Percentiles rank a stretch among this genome's conserved stretches.
Evolutionary conservation across 1,140 invertebrate genomes (phyloP).

Genomic region (Belonocnema kinseyi): DNA sequence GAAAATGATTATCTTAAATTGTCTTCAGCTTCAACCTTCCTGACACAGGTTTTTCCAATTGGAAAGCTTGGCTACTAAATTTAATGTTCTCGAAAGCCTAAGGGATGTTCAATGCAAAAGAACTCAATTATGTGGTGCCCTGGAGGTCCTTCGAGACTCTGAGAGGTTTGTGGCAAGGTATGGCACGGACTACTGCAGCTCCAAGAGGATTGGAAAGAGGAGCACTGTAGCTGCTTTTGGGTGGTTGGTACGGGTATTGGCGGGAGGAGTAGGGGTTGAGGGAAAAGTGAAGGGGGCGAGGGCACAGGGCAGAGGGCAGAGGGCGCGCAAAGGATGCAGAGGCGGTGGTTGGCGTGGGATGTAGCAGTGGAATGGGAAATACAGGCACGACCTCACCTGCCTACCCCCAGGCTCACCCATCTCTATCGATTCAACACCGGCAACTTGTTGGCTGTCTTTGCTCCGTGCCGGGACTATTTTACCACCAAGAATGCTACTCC

Average conservation of each 20-base stretch:
- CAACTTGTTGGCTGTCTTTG: constrained; percentile 71
- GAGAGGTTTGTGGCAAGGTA: constrained; percentile 34
- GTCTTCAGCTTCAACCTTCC: too few species aligned
- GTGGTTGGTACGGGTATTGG: constrained; percentile 33
- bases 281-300: constrained; percentile 44
- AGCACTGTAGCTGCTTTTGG: constrained; percentile 16
- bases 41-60: too few species aligned
- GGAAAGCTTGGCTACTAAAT: background rate
- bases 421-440: constrained; percentile 72
- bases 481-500: constrained; percentile 4
- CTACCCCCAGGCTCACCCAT: constrained; percentile 59
- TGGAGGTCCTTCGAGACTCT: constrained; percentile 32
- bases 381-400: constrained; percentile 53
- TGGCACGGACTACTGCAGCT: constrained; percentile 11
- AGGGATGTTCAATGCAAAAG: constrained; percentile 49
- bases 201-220: constrained; percentile 17
- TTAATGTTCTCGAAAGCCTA: background rate
- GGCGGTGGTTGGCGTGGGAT: background rate
- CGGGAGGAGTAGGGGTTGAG: constrained; percentile 10
- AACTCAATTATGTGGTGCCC: constrained; percentile 56
- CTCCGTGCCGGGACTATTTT: constrained; percentile 26
- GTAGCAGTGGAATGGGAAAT: constrained; percentile 6
- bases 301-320: constrained; percentile 40
- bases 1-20: too few species aligned
- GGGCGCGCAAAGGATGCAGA: constrained; percentile 21